phyloP scores from a whole-genome alignment of 2,113 vertebrate species.

The Bubo blakistoni region DNA sequence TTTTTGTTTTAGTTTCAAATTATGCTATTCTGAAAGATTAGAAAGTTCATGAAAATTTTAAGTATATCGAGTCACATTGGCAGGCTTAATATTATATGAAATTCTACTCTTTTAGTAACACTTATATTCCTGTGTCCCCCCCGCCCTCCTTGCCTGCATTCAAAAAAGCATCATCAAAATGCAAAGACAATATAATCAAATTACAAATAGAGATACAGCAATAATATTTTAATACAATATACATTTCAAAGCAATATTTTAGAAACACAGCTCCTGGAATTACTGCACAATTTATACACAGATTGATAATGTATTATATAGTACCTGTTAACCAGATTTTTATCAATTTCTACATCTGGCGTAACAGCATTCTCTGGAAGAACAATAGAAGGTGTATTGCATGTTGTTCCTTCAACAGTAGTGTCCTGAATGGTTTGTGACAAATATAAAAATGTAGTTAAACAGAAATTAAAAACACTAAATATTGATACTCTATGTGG shows the following conservation, averaged over 20 bases:
- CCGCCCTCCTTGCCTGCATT: fast-evolving
- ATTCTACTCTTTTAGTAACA: neutral
- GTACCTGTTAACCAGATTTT: conserved; percentile 73
- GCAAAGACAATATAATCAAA: neutral
- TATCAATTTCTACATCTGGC: conserved; percentile 72
- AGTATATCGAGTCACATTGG: neutral
- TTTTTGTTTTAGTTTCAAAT: neutral
- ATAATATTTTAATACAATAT: neutral
- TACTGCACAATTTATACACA: neutral
- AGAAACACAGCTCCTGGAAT: neutral
- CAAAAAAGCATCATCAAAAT: neutral
- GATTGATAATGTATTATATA: neutral
- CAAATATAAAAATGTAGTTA: conserved; percentile 47
- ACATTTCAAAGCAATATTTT: neutral
- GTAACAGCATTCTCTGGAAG: conserved; percentile 79
- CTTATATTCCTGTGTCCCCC: neutral
- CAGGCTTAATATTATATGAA: neutral
- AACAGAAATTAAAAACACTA: neutral
- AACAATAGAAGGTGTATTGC: conserved; percentile 82
- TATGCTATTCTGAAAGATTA: neutral
- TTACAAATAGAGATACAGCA: neutral
- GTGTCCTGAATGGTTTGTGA: conserved; percentile 68
- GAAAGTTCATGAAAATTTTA: neutral
- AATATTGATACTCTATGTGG: neutral
- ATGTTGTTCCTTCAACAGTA: conserved; percentile 63